Conservation (phyloP, 2,888 invertebrate species). For the Tinea trinotella region DNA sequence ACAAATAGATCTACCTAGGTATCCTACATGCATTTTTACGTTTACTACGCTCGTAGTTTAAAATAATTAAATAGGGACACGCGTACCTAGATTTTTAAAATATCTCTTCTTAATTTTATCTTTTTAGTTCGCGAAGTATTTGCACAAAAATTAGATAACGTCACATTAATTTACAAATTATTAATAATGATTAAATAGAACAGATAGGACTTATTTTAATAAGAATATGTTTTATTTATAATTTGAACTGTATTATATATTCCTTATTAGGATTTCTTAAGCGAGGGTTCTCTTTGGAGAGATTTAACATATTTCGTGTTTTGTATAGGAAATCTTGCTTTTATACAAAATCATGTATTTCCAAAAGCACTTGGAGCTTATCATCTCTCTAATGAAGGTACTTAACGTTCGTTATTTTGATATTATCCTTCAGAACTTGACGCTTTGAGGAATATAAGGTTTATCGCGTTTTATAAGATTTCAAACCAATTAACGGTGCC, state of each 20-base stretch:
- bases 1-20: conserved; percentile 19
- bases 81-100: no score
- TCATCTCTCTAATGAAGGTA: conserved; percentile 27
- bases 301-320: background rate
- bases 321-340: background rate
- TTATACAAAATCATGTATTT: conserved; percentile 10
- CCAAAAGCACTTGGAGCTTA: conserved; percentile 19
- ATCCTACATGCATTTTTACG: background rate
- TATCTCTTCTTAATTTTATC: background rate
- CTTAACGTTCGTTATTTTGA: conserved; percentile 26
- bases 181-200: no score
- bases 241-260: no score
- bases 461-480: background rate
- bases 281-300: background rate
- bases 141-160: no score
- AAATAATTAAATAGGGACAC: no score
- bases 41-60: no score
- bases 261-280: background rate
- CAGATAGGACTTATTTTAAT: no score
- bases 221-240: no score
- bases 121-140: background rate
- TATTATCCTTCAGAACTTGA: conserved; percentile 22
- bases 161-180: no score
- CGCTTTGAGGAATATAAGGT: background rate
- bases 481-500: background rate